Base-by-base conservation (phyloP, 2,113 vertebrate genomes). In the Nansenia antarctica region DNA sequence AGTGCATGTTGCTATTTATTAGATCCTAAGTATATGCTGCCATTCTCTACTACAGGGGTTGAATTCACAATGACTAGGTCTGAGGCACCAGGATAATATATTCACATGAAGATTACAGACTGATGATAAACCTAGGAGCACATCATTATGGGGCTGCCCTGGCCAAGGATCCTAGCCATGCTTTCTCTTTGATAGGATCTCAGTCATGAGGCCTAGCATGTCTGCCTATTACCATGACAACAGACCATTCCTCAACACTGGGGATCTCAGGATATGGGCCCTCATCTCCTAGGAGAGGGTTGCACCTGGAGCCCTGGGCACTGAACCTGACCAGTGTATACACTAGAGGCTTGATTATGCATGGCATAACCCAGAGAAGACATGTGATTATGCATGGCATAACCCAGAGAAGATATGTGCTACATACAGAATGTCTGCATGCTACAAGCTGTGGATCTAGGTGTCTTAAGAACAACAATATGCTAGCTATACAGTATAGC, bases 41-140 rank as follows among this genome's bases (percentile, higher is more conserved):
- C 35, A 61, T 39, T 74, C 53, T 71, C 53, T 76, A 57, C 78
- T 80, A 62, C 3, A 60, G 72, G 69, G 45, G 66, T 53, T 26
- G 72, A 70, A n/a, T 62, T 63, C 34, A 37, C n/a, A 9, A 27
- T 32, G 34, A 69, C 42, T 70, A 18, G 74, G 73, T 78, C 74
- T 65, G 61, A 72, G n/a, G n/a, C n/a, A n/a, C n/a, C n/a, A n/a
- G n/a, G n/a, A n/a, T 70, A 64, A 65, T 79, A 67, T 60, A 60
- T 84, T 74, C 30, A 47, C 15, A 1, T 39, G 37, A 79, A 82
- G 72, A 85, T 85, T 84, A 81, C 62, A 84, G 76, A 45, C 72
- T 67, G 62, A 65, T 76, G 74, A 83, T 80, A 81, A 80, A 80
- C 72, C 57, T 18, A 45, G 39, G 67, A 69, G 55, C 24, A 65